phyloP scores from a whole-genome alignment of 2,113 vertebrate genomes.

The Corythornis vintsioides region DNA sequence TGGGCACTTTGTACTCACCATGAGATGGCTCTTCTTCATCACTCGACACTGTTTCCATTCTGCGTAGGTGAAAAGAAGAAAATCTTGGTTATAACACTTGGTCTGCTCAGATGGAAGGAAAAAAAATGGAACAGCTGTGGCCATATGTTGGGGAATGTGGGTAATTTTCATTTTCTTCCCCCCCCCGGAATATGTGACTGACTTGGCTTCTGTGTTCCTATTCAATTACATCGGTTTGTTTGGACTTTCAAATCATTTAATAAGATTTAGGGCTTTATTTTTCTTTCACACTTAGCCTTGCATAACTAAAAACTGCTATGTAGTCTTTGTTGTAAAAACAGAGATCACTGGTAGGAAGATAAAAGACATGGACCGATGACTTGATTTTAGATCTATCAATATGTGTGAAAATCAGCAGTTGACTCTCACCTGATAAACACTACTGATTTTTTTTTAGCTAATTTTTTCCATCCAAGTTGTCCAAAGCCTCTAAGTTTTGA shows the following conservation, averaged over 20 bases:
- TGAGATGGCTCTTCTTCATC: not conserved
- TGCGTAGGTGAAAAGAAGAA: not conserved
- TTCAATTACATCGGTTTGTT: not conserved
- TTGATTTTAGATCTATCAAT: too few species aligned
- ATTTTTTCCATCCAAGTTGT: too few species aligned
- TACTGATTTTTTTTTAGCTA: too few species aligned
- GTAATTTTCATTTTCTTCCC: not conserved
- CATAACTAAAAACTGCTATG: not conserved
- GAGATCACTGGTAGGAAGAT: not conserved
- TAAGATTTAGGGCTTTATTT: not conserved
- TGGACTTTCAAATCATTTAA: not conserved
- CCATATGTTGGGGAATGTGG: not conserved
- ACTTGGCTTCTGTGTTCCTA: not conserved
- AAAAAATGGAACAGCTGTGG: not conserved
- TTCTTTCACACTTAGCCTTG: not conserved
- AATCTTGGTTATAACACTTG: not conserved
- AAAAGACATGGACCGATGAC: not conserved
- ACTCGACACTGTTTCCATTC: not conserved
- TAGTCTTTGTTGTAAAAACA: not conserved
- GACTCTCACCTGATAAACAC: too few species aligned
- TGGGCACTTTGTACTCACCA: not conserved
- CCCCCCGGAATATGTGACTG: not conserved
- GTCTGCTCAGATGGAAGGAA: not conserved
- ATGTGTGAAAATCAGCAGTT: too few species aligned
- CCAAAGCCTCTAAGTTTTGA: too few species aligned